These are phyloP conservation scores for Morone chrysops DNA, from an alignment of 2,113 vertebrate species.

Conservation along the genomic window DNA sequence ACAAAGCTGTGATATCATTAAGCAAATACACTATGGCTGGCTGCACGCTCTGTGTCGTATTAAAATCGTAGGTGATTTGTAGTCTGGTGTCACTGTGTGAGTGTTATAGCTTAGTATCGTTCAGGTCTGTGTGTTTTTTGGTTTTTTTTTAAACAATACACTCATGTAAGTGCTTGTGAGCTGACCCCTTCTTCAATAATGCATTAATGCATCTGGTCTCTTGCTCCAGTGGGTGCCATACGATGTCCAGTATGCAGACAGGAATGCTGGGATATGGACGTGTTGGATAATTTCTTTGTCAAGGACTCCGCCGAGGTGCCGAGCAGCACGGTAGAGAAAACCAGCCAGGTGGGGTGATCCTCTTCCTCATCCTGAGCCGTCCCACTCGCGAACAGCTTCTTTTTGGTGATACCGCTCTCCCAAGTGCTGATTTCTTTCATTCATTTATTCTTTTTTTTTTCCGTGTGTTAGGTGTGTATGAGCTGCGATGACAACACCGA, in stretches of 20 bases:
- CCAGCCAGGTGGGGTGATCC: conserved; percentile 89
- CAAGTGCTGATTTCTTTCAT: not conserved
- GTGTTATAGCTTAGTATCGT: not conserved
- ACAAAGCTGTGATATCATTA: not conserved
- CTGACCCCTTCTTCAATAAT: not conserved
- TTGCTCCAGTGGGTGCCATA: conserved; percentile 88
- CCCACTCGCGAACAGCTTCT: not conserved
- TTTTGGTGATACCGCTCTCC: not conserved
- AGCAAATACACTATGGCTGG: too few relatives aligned
- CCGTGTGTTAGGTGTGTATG: conserved; percentile 90
- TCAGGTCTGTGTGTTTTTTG: not conserved
- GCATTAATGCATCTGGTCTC: conserved; percentile 22
- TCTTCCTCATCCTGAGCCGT: too few relatives aligned
- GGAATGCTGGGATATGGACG: conserved; percentile 96
- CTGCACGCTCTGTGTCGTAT: not conserved
- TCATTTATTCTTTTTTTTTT: not conserved
- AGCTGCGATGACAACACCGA: conserved; percentile 99
- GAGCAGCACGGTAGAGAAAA: conserved; percentile 98
- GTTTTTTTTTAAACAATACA: not conserved
- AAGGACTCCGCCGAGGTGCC: conserved; percentile 97
- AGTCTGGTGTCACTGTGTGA: not conserved
- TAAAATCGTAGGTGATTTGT: not conserved
- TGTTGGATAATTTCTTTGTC: conserved; percentile 98
- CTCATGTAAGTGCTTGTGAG: not conserved
- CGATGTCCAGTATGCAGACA: conserved; percentile 96